Base-by-base conservation (phyloP, 2,797 vertebrate genomes). In the Rhinogobio ventralis region DNA sequence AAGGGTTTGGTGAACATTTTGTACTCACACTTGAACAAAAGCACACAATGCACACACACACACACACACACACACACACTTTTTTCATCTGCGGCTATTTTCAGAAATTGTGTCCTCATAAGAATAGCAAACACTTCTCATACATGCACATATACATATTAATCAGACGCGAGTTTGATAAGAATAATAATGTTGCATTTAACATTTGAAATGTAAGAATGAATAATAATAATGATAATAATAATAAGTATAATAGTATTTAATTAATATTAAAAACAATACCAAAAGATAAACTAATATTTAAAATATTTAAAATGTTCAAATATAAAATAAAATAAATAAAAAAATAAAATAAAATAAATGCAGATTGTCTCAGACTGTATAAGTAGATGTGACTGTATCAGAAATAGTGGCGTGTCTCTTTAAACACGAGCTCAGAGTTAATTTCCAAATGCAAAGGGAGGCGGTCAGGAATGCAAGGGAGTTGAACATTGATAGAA, bases 401-500 rank as follows among this genome's bases (percentile, higher is more conserved):
- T 74, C 30, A 53, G 62, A 57, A 68, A 57, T 25, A 45, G 17
- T 57, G 49, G 36, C 2, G 6, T 53, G n/a, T 33, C 57, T 83
- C 73, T 77, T 74, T 66, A 71, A 86, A 77, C 78, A 86, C 88
- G 60, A 60, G 36, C 28, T 76, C 81, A 83, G 66, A 75, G 87
- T 87, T 91, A 89, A 89, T 88, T 90, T 87, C 89, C 89, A 89
- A 90, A 90, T 76, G 64, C 86, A 62, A 60, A 51, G 69, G 81
- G 81, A 86, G 64, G 57, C 55, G 82, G 86, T 77, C 7, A 88
- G 92, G 92, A 94, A 94, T 94, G 93, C 84, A 90, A 87, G 90
- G 92, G 93, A 92, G 92, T 55, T 25, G 79, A 66, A 89, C 69
- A 89, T 91, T 91, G 89, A 92, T 92, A 88, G 89, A 92, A 90